Percentiles rank a stretch among this genome's conserved stretches.
Evolutionary conservation across 2,888 invertebrate genomes (phyloP).

Genomic region (Steinernema carpocapsae): DNA sequence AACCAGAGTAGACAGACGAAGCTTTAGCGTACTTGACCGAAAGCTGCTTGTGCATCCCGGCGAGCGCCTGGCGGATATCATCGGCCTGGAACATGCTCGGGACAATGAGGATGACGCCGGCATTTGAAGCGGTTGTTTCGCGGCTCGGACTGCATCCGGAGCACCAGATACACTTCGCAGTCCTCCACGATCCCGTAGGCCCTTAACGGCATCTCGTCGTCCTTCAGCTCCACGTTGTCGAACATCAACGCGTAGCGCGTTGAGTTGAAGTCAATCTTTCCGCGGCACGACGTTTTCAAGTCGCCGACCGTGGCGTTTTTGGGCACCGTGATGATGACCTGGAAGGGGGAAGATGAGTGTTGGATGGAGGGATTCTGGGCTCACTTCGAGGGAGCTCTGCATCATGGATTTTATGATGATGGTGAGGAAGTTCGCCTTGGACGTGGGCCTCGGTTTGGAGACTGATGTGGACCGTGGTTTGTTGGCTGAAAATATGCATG

Average conservation of each 20-base stretch:
- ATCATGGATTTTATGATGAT: slow-evolving; percentile 18
- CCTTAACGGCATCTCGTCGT: slow-evolving; percentile 38
- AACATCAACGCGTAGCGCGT: slow-evolving; percentile 47
- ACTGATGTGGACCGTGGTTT: too few species aligned
- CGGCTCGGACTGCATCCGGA: slow-evolving; percentile 38
- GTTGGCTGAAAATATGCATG: too few species aligned
- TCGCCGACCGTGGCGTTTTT: slow-evolving; percentile 39
- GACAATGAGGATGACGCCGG: slow-evolving; percentile 30
- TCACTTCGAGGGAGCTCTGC: neutral
- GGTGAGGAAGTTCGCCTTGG: neutral
- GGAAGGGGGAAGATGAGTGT: neutral
- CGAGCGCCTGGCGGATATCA: slow-evolving; percentile 38
- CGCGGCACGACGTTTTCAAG: slow-evolving; percentile 36
- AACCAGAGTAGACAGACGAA: neutral
- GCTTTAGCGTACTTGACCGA: neutral
- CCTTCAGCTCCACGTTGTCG: slow-evolving; percentile 52
- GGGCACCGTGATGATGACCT: slow-evolving; percentile 4
- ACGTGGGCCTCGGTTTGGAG: too few species aligned
- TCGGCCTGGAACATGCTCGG: slow-evolving; percentile 27
- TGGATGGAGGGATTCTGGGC: neutral
- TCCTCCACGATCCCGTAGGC: slow-evolving; percentile 38
- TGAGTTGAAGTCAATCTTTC: slow-evolving; percentile 31
- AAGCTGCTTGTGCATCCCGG: slow-evolving; percentile 30
- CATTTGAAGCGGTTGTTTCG: neutral
- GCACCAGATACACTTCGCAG: slow-evolving; percentile 36